These are phyloP conservation scores for Forbesichthys agassizii DNA, from an alignment of 2,113 vertebrate species.

Conservation along the genomic window DNA sequence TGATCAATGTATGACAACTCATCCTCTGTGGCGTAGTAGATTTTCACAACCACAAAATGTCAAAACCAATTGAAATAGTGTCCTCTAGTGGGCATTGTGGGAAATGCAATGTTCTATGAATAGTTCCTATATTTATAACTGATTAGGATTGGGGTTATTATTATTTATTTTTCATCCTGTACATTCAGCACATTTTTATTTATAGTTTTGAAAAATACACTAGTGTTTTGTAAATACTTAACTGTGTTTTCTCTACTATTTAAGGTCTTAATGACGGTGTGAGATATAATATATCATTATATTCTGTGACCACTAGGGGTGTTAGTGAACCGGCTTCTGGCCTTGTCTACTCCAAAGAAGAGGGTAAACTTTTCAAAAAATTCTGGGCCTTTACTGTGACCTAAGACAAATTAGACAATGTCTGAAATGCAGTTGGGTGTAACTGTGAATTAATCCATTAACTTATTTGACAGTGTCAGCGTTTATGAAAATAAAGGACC, in stretches of 20 bases:
- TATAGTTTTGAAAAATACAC: too few species aligned
- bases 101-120: background rate
- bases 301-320: slow-evolving; percentile 64
- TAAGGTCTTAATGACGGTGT: slow-evolving; percentile 65
- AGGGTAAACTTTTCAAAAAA: slow-evolving; percentile 54
- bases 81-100: slow-evolving; percentile 34
- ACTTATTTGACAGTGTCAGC: too few species aligned
- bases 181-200: background rate
- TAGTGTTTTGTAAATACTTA: background rate
- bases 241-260: slow-evolving; percentile 13
- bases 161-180: background rate
- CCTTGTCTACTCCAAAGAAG: slow-evolving; percentile 63
- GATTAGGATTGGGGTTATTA: background rate
- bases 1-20: too few species aligned
- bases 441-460: too few species aligned
- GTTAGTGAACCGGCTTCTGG: slow-evolving; percentile 60
- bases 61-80: slow-evolving; percentile 6
- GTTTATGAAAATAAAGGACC: too few species aligned
- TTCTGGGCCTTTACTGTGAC: background rate
- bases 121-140: background rate
- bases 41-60: background rate
- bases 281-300: slow-evolving; percentile 71
- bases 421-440: background rate
- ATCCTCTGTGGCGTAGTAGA: background rate
- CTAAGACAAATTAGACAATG: background rate